Evolutionary conservation across 1,140 invertebrate species (phyloP).

Genomic region (Eulimnadia texana): DNA sequence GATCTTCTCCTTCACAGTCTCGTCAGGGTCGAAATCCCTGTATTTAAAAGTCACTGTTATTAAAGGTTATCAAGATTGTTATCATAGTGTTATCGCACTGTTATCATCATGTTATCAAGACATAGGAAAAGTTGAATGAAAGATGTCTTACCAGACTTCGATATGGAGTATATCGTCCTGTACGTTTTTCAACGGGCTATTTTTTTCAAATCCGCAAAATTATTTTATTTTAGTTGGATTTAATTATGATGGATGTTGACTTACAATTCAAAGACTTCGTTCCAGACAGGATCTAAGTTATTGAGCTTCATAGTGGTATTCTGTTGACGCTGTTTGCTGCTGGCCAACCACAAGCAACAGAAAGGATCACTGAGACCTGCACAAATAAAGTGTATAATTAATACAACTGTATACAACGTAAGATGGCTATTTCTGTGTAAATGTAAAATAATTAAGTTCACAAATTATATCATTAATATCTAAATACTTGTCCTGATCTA

Average conservation of each 20-base stretch:
- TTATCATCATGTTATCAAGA: background rate
- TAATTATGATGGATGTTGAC: constrained; percentile 29
- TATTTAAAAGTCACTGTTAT: constrained; percentile 11
- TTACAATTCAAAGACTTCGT: constrained; percentile 94
- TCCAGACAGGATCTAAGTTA: constrained; percentile 84
- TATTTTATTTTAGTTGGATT: background rate
- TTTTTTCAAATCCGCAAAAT: constrained; percentile 20
- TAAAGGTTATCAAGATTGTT: background rate
- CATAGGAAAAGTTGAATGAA: background rate
- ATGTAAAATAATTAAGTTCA: background rate
- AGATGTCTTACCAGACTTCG: constrained; percentile 46
- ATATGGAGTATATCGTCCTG: constrained; percentile 39
- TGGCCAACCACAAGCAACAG: constrained; percentile 65
- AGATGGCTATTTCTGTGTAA: too few relatives aligned
- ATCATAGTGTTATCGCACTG: background rate
- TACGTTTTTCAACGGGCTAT: constrained; percentile 31
- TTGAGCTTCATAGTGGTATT: constrained; percentile 79
- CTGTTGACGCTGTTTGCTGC: constrained; percentile 53
- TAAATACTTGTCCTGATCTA: too few relatives aligned
- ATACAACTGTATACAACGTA: too few relatives aligned
- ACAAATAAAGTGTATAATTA: too few relatives aligned
- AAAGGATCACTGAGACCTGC: constrained; percentile 82
- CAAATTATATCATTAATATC: too few relatives aligned
- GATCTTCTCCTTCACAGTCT: constrained; percentile 72
- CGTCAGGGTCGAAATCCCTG: constrained; percentile 77